Percentiles rank a stretch among this genome's conserved stretches.
phyloP scores from a whole-genome alignment of 1,140 invertebrate species.

The Brachionus rotundiformis region DNA sequence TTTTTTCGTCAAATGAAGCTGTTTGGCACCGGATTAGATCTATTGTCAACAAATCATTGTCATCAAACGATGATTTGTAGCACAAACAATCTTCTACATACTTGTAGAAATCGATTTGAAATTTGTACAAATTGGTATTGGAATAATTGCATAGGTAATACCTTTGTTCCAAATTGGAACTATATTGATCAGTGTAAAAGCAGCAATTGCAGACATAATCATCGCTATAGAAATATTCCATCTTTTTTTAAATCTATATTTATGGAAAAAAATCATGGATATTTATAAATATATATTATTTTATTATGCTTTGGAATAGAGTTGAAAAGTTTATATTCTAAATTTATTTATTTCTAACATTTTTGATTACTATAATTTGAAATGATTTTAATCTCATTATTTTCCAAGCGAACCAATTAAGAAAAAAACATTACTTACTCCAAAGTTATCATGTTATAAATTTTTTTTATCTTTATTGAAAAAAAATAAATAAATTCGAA shows the following conservation, averaged over 20 bases:
- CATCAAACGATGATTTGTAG: neutral
- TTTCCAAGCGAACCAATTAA: no score
- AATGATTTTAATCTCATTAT: no score
- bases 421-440: no score
- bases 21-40: neutral
- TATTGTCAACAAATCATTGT: conserved; percentile 3
- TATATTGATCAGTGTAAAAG: neutral
- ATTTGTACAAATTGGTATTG: neutral
- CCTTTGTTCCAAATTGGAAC: neutral
- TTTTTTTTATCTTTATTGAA: no score
- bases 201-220: neutral
- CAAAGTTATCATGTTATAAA: no score
- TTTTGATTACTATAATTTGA: no score
- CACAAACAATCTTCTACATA: conserved; percentile 11
- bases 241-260: neutral
- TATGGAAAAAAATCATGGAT: no score
- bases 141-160: neutral
- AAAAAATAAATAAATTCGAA: no score
- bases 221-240: neutral
- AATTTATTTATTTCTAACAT: neutral
- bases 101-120: conserved; percentile 23
- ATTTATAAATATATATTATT: no score
- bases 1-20: neutral
- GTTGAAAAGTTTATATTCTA: neutral
- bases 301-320: no score